Evolutionary conservation across 2,888 invertebrate genomes (phyloP).

Genomic region (Drosophila mayaguana): DNA sequence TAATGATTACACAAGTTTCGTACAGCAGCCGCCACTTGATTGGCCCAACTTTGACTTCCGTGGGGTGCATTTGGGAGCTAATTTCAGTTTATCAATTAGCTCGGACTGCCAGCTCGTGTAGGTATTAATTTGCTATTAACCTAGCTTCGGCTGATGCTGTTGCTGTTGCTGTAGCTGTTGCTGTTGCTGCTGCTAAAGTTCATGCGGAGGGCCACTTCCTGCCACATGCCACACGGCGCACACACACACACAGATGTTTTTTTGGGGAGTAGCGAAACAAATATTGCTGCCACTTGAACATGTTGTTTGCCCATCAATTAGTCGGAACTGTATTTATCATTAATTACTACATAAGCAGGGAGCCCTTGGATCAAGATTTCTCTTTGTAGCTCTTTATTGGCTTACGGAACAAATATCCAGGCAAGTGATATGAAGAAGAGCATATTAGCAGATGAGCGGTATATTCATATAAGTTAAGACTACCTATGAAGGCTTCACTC

Average conservation of each 20-base stretch:
- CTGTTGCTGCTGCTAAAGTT: background rate
- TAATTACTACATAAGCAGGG: constrained; percentile 49
- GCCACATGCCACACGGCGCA: constrained; percentile 50
- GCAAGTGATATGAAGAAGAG: constrained; percentile 11
- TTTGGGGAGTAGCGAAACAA: constrained; percentile 33
- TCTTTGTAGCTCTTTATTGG: constrained; percentile 23
- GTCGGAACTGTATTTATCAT: constrained; percentile 63
- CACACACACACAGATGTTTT: constrained; percentile 26
- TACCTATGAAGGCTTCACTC: no score
- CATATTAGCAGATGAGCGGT: background rate
- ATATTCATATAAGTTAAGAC: no score
- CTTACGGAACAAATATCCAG: constrained; percentile 33
- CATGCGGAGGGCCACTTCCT: constrained; percentile 43
- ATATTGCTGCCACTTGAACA: constrained; percentile 49
- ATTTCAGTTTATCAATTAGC: constrained; percentile 63
- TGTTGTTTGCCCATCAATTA: constrained; percentile 65
- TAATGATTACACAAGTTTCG: constrained; percentile 38
- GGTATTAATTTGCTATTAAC: constrained; percentile 58
- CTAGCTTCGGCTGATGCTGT: constrained; percentile 14
- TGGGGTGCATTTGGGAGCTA: constrained; percentile 53
- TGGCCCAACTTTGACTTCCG: constrained; percentile 29
- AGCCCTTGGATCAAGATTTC: constrained; percentile 20
- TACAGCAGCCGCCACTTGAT: constrained; percentile 21
- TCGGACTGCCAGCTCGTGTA: constrained; percentile 22
- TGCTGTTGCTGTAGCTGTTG: no score